phyloP scores from a whole-genome alignment of 2,113 vertebrate species.

The Athene noctua region DNA sequence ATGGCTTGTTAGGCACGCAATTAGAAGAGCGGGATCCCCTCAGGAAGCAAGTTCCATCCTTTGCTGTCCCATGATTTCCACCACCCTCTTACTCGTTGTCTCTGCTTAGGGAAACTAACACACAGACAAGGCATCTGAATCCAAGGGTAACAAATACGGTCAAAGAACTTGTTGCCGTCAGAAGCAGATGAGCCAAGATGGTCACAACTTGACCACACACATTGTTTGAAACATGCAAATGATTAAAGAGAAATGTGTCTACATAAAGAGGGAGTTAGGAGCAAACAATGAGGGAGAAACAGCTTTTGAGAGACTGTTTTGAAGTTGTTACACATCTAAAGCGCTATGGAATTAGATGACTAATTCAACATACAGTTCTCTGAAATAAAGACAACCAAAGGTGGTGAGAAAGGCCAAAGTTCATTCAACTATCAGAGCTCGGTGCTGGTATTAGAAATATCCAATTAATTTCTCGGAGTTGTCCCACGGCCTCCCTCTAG shows the following conservation, averaged over 20 bases:
- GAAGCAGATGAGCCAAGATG: neutral
- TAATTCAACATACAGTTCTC: neutral
- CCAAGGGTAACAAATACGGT: neutral
- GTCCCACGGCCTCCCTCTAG: neutral
- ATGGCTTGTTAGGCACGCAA: accelerated
- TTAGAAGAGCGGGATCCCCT: neutral
- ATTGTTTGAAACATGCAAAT: neutral
- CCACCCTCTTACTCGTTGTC: neutral
- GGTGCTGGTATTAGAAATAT: neutral
- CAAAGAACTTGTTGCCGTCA: neutral
- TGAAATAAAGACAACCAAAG: neutral
- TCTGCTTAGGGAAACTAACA: neutral
- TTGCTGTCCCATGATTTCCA: neutral
- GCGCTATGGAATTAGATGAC: neutral
- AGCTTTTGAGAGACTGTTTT: neutral
- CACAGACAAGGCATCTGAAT: neutral
- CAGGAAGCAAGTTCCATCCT: neutral
- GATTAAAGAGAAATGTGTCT: neutral
- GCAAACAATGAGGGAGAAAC: neutral
- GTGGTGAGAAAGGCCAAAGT: neutral
- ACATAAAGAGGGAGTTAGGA: neutral
- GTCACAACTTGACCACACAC: constrained; percentile 8
- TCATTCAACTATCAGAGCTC: neutral
- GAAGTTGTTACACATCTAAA: neutral
- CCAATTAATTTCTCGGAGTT: neutral